These are phyloP conservation scores for Caretta caretta DNA, from an alignment of 2,113 vertebrate species.

Conservation along the genomic window DNA sequence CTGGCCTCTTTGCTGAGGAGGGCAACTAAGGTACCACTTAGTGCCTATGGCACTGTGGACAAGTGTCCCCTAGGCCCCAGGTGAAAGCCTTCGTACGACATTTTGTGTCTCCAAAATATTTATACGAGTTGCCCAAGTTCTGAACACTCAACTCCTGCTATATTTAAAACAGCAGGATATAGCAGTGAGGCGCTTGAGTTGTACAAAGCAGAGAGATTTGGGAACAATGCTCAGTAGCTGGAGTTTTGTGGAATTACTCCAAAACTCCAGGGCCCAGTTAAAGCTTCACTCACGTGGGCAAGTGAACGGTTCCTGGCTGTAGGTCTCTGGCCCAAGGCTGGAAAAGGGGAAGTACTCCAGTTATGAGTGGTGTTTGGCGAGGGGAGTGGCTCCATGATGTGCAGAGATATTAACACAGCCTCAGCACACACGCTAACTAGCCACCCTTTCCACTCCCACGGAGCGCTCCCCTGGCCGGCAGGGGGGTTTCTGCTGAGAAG, in stretches of 20 bases:
- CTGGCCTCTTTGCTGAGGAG: background rate
- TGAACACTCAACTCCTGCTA: background rate
- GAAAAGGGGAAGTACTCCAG: background rate
- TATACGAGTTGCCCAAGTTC: fast-evolving
- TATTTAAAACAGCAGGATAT: background rate
- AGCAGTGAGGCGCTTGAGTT: fast-evolving
- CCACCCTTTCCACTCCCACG: background rate
- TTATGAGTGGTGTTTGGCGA: background rate
- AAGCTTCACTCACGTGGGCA: background rate
- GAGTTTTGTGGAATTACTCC: background rate
- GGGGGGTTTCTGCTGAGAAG: background rate
- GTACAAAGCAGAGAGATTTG: background rate
- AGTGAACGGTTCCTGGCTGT: background rate
- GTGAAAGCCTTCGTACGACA: background rate
- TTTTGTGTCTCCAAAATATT: background rate
- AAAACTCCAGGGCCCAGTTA: background rate
- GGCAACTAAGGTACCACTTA: background rate
- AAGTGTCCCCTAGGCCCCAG: background rate
- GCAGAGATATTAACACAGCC: background rate
- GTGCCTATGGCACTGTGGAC: background rate
- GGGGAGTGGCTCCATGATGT: background rate
- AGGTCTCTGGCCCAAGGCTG: background rate
- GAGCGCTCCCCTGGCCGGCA: background rate
- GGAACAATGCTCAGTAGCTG: background rate
- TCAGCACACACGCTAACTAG: background rate